Conservation (phyloP, 64 coral and sea anemone genomes). For the Pachyseris speciosa region DNA sequence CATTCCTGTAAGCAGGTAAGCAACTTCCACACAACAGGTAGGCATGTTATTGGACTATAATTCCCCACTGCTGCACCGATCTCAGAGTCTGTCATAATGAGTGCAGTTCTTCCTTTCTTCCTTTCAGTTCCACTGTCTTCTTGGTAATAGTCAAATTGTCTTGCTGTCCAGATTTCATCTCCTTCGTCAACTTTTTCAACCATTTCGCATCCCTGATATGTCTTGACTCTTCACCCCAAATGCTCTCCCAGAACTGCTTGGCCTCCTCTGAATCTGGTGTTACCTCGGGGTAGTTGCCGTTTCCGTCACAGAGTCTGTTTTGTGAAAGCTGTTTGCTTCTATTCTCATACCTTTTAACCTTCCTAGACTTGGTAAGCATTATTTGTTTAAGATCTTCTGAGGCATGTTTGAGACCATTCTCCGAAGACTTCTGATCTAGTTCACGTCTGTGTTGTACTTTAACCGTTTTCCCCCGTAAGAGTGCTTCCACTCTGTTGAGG, state of each 20-base stretch:
- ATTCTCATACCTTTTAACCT: slow-evolving; percentile 38
- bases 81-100: background rate
- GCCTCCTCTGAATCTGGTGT: slow-evolving; percentile 30
- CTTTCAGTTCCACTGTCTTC: slow-evolving; percentile 34
- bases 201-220: slow-evolving; percentile 55
- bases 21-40: slow-evolving; percentile 60
- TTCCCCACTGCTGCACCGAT: slow-evolving; percentile 11
- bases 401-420: slow-evolving; percentile 33
- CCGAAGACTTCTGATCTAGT: too few relatives aligned
- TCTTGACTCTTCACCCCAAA: slow-evolving; percentile 6
- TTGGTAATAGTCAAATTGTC: slow-evolving; percentile 11
- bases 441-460: too few relatives aligned
- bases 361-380: slow-evolving; percentile 12
- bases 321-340: background rate
- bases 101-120: slow-evolving; percentile 11
- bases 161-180: background rate
- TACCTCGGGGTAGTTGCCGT: background rate
- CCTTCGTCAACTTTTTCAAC: slow-evolving; percentile 8
- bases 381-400: slow-evolving; percentile 56
- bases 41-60: too few relatives aligned
- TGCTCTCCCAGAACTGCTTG: too few relatives aligned
- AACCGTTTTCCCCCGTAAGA: too few relatives aligned
- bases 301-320: slow-evolving; percentile 21
- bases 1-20: slow-evolving; percentile 14
- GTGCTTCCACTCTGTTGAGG: background rate